These are phyloP conservation scores for Odontothrips loti DNA, from an alignment of 2,888 invertebrate species.

Conservation along the genomic window DNA sequence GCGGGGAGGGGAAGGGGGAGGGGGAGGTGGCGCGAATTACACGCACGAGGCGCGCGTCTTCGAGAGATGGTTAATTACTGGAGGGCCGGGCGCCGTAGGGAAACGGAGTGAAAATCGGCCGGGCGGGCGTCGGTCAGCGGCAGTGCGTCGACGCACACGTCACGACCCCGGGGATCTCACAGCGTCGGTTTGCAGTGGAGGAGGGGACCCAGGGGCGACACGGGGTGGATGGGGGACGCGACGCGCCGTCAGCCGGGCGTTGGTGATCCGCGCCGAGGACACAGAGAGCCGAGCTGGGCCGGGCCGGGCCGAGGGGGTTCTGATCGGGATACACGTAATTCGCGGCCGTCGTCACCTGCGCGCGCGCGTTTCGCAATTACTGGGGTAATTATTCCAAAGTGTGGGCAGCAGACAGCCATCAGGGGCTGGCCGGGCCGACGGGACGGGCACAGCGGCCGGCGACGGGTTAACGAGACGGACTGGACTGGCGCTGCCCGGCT, in stretches of 20 bases:
- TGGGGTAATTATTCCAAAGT: constrained; percentile 17
- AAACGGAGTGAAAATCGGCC: not conserved
- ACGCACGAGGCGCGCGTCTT: not conserved
- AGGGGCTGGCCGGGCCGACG: not conserved
- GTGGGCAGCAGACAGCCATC: constrained; percentile 13
- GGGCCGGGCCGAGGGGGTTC: not conserved
- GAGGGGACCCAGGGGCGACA: not conserved
- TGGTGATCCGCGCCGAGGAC: no score
- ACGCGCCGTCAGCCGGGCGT: not conserved
- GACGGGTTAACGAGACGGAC: constrained; percentile 14
- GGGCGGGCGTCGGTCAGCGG: not conserved
- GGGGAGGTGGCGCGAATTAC: not conserved
- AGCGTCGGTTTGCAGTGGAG: not conserved
- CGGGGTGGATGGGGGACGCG: not conserved
- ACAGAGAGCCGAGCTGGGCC: no score
- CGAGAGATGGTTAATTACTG: not conserved
- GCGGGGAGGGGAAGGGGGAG: not conserved
- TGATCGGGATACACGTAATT: not conserved
- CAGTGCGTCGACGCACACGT: no score
- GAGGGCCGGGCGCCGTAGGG: not conserved
- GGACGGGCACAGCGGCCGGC: not conserved
- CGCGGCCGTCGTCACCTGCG: constrained; percentile 16
- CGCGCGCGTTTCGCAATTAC: constrained; percentile 13
- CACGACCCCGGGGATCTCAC: not conserved
- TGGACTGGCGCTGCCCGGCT: not conserved